Conservation (phyloP, 2,113 vertebrate species). For the Bubo bubo region DNA sequence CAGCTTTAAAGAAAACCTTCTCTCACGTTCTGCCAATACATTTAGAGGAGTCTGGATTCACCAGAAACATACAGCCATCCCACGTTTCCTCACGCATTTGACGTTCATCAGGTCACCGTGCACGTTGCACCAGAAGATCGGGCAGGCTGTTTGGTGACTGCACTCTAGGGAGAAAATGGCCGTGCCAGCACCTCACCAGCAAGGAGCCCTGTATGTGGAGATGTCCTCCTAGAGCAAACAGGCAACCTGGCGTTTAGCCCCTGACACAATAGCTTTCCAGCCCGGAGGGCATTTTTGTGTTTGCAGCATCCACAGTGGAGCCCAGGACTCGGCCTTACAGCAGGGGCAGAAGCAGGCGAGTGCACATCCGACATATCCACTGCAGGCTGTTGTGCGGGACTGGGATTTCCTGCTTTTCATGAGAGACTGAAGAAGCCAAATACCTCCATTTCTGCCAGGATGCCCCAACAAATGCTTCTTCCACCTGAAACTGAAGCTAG, state of each 20-base stretch:
- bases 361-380: accelerated
- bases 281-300: background rate
- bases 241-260: accelerated
- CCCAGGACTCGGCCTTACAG: accelerated
- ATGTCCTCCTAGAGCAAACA: background rate
- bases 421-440: background rate
- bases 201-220: background rate
- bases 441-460: accelerated
- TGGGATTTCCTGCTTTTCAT: accelerated
- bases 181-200: accelerated
- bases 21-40: background rate
- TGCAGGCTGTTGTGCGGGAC: accelerated
- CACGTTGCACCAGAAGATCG: accelerated
- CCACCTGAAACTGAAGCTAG: background rate
- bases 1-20: background rate
- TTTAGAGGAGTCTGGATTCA: background rate
- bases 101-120: accelerated
- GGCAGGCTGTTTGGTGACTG: accelerated
- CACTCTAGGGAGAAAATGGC: background rate
- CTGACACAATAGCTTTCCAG: background rate
- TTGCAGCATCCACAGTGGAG: accelerated
- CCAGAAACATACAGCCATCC: background rate
- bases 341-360: accelerated
- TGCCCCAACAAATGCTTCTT: background rate
- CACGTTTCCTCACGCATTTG: accelerated